Evolutionary conservation across 1,140 invertebrate genomes (phyloP).

Genomic region (Anastrepha ludens): DNA sequence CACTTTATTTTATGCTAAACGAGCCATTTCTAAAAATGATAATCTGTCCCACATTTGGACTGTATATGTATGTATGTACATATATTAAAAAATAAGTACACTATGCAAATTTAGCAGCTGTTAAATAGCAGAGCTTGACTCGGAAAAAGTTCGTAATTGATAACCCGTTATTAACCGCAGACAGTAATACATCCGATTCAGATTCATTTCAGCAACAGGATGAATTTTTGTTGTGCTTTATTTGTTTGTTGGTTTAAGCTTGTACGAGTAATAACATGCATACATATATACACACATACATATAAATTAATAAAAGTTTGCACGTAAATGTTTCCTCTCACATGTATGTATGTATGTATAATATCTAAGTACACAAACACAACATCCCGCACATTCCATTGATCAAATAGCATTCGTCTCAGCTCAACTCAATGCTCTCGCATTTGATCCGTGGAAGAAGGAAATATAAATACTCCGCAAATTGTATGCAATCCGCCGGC

Average conservation of each 20-base stretch:
- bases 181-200: slow-evolving; percentile 8
- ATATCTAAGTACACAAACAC: not conserved
- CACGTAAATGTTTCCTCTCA: not conserved
- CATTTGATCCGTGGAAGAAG: slow-evolving; percentile 15
- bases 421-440: not conserved
- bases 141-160: not conserved
- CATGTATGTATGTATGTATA: not conserved
- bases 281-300: not conserved
- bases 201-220: not conserved
- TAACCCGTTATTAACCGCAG: not conserved
- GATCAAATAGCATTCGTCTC: not conserved
- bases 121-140: not conserved
- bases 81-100: too few relatives aligned
- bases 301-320: not conserved
- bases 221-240: slow-evolving; percentile 21
- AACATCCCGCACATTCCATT: not conserved
- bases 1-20: too few relatives aligned
- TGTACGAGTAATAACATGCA: too few relatives aligned
- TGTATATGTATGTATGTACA: too few relatives aligned
- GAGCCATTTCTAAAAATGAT: too few relatives aligned
- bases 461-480: slow-evolving; percentile 26
- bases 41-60: too few relatives aligned
- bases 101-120: not conserved
- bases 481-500: not conserved
- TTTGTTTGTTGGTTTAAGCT: not conserved